Evolutionary conservation across 2,113 vertebrate species (phyloP), one percentile per base, ranked within the genome.

Genomic region (Passer montanus): DNA sequence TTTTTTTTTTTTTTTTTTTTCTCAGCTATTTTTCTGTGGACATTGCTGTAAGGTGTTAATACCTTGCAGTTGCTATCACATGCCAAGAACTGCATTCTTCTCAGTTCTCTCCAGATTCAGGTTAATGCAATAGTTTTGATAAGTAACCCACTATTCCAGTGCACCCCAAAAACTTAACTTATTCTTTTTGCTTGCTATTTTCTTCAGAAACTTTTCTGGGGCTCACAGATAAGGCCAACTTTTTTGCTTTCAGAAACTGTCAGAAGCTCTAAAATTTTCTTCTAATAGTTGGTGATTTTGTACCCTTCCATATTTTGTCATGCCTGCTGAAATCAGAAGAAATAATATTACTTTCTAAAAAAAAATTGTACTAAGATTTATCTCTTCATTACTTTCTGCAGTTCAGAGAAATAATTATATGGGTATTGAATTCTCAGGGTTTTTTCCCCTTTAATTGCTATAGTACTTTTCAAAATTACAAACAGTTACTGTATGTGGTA

Each of bases 141-240:
- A 56, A 66, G 19, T 50, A 55, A 60, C 15, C 1, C 10, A 22
- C 26, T 44, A 35, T 33, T 69, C 7, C 24, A 87, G 18, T 10
- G 47, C 6, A 10, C 9, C 4, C 31, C 1, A 1, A 46, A 83
- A 46, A 46, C 1, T 3, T 30, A 55, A 18, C 24, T 20, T 41
- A 5, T 44, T 60, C 7, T 4, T 78, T 83, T 83, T 78, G 17
- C 27, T 55, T 35, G 3, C 50, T 75, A 3, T 11, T 58, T 90
- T 78, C 72, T 67, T 23, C 31, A 63, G 23, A 27, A 53, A 35
- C 10, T 66, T 69, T 56, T 44, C 22, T 47, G 28, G 22, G 41
- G 11, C 44, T 95, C 12, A 20, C 28, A 60, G 11, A 16, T 18
- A 41, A 79, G 6, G 43, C 26, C 1, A 22, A 1, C 22, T 49